Evolutionary conservation across 2,113 vertebrate genomes (phyloP).

Genomic region (Trichomycterus rosablanca): DNA sequence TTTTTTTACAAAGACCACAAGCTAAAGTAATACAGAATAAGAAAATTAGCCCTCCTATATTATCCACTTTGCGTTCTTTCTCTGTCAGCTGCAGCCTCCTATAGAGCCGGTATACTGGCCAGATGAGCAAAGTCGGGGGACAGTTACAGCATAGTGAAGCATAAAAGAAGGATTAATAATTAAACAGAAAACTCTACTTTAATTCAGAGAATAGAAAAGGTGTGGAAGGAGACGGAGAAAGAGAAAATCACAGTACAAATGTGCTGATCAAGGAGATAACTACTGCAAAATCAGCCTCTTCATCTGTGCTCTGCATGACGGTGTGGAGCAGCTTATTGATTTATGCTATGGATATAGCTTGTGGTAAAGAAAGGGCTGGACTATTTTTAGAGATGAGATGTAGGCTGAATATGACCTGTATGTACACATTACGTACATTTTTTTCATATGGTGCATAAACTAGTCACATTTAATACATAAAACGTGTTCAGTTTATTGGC

Average conservation of each 20-base stretch:
- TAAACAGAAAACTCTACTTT: conserved; percentile 30
- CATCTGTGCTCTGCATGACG: conserved; percentile 26
- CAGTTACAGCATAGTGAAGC: conserved; percentile 47
- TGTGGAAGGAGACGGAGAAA: background rate
- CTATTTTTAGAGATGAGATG: no score
- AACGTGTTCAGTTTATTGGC: no score
- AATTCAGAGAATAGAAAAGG: background rate
- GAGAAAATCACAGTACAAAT: conserved; percentile 6
- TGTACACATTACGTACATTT: no score
- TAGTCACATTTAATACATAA: no score
- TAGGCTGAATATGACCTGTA: no score
- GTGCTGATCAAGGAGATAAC: conserved; percentile 25
- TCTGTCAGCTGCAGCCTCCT: conserved; percentile 24
- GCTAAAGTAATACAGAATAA: no score
- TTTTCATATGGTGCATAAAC: no score
- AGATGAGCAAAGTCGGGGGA: conserved; percentile 44
- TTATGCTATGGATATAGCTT: background rate
- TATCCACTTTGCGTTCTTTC: conserved; percentile 17
- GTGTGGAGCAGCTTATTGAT: conserved; percentile 18
- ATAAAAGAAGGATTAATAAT: conserved; percentile 39
- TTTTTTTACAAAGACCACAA: no score
- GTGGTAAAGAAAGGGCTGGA: background rate
- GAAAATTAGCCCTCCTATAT: conserved; percentile 34
- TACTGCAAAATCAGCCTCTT: conserved; percentile 33
- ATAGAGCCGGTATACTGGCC: conserved; percentile 12